phyloP scores from a whole-genome alignment of 2,888 invertebrate species.

The Exephanes ischioxanthus region DNA sequence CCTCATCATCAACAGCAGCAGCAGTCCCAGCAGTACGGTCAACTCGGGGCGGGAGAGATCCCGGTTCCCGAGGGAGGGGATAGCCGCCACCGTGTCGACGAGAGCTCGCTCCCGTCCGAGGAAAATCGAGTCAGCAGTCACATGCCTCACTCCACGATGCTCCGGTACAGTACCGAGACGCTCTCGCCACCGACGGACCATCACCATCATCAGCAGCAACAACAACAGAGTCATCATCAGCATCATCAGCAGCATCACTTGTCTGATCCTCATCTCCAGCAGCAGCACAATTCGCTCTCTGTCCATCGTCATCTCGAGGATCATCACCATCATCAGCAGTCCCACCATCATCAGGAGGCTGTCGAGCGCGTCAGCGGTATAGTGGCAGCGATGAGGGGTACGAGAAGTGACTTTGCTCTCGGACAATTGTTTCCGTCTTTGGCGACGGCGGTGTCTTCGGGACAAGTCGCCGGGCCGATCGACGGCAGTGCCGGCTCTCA shows the following conservation, averaged over 20 bases:
- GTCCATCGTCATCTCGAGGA: constrained; percentile 65
- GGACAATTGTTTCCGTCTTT: constrained; percentile 76
- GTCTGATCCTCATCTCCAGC: constrained; percentile 61
- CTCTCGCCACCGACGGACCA: constrained; percentile 79
- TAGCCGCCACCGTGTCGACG: constrained; percentile 75
- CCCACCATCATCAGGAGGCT: constrained; percentile 69
- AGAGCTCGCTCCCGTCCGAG: constrained; percentile 79
- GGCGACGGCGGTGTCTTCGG: constrained; percentile 42
- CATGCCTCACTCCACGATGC: constrained; percentile 83
- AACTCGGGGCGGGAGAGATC: constrained; percentile 80
- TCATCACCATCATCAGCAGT: constrained; percentile 49
- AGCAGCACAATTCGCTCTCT: constrained; percentile 59
- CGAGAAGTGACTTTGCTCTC: constrained; percentile 75
- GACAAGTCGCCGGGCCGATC: constrained; percentile 40
- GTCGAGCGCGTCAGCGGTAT: constrained; percentile 77
- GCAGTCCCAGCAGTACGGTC: constrained; percentile 71
- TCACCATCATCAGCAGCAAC: constrained; percentile 75
- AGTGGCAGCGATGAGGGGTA: constrained; percentile 77
- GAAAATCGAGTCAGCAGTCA: constrained; percentile 82
- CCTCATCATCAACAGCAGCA: constrained; percentile 57
- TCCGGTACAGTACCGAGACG: constrained; percentile 81
- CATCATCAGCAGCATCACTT: constrained; percentile 65
- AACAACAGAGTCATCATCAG: constrained; percentile 66
- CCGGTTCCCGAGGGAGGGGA: constrained; percentile 82
- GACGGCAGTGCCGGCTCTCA: constrained; percentile 56